Evolutionary conservation across 2,888 invertebrate genomes (phyloP), one percentile per base, ranked within the genome.

Genomic region (Meiosimyza decipiens): DNA sequence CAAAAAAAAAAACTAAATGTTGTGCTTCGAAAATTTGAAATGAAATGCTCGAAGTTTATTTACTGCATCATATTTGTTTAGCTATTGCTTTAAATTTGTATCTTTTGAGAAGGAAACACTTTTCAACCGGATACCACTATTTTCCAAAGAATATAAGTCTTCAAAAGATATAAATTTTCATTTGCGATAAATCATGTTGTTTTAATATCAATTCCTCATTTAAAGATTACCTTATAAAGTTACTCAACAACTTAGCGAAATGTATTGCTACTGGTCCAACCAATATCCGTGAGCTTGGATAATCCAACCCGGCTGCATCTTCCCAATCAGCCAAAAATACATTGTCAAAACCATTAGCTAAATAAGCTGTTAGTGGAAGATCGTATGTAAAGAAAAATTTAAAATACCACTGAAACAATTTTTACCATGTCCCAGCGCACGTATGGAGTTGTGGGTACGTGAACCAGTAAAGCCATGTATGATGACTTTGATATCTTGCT

Each of bases 311-410:
- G 5, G 87, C 83, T 4, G 82, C 84, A 28, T 83, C 79, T 18
- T 80, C 74, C 87, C 87, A 87, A 62, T 87, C 87, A 5, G 82
- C 87, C n/a, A 86, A 64, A 4, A 84, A 76, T 0, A 87, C 67
- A 71, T 85, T 82, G 33, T 77, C 80, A 54, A 74, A 76, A 13
- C 86, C 86, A 64, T 81, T 81, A 0, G 83, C 79, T 16, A 80
- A 74, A 71, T 86, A 87, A n/a, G 86, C 87, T 85, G n/a, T 7
- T 75, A 71, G 9, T 40, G 6, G 9, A 40, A 40, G 40, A 40
- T 9, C 9, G 40, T 40, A 13, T 22, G 15, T 6, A n/a, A 6
- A 33, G 18, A 54, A 28, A 22, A 15, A 11, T 28, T 9, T 12
- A 60, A 15, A 40, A 60, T 2, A 1, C 28, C 1, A 50, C 1